A percentile compares a stretch with the other conserved stretches of the same genome.
Conservation (phyloP, 2,113 vertebrate species). For the Salminus brasiliensis region DNA sequence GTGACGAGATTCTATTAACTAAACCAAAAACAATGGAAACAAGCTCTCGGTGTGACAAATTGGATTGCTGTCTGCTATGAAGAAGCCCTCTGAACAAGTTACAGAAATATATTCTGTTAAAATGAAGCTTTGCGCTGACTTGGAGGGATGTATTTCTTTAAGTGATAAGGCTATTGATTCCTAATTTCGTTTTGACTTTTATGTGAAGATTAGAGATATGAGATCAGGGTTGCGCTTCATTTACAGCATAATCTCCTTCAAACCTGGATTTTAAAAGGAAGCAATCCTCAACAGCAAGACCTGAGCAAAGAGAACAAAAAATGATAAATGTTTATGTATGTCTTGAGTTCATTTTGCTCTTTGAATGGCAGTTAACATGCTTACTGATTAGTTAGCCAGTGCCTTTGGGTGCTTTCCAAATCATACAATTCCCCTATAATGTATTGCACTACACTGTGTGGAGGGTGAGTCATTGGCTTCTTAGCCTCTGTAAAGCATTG, state of each 20-base stretch:
- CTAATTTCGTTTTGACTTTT: not conserved
- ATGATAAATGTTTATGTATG: not conserved
- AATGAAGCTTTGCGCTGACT: not conserved
- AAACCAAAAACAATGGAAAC: slow-evolving; percentile 7
- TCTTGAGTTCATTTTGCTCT: not conserved
- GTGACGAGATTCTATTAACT: not conserved
- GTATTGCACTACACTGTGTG: no score
- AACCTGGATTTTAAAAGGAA: not conserved
- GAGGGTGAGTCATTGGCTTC: no score
- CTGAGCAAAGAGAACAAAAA: not conserved
- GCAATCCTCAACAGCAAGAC: not conserved
- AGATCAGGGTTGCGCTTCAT: not conserved
- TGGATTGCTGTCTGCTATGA: not conserved
- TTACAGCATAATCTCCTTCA: not conserved
- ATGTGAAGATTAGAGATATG: not conserved
- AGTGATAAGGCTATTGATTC: not conserved
- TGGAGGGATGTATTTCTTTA: not conserved
- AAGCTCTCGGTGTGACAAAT: not conserved
- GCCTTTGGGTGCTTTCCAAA: no score
- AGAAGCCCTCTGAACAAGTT: not conserved
- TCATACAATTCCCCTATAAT: no score
- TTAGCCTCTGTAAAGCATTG: no score
- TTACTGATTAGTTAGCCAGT: no score
- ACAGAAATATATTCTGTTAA: not conserved
- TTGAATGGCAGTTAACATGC: not conserved